Percentiles rank a stretch among this genome's conserved stretches.
Conservation (phyloP, 2,888 invertebrate species). For the Gibbula magus region DNA sequence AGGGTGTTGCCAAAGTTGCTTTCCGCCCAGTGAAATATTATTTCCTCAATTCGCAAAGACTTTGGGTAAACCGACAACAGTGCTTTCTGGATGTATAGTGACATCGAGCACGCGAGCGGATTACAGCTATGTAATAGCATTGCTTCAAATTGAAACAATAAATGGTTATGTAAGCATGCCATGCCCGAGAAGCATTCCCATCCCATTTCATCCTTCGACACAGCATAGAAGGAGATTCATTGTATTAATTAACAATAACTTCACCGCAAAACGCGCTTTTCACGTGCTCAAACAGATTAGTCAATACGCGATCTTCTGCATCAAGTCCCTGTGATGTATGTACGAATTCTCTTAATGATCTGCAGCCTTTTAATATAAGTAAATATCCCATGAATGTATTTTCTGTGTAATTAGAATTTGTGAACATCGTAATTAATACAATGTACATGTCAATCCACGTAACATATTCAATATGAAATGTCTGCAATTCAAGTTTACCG, state of each 20-base stretch:
- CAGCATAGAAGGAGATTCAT: slow-evolving; percentile 1
- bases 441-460: no score
- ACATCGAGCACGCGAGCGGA: not conserved
- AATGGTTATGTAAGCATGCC: slow-evolving; percentile 13
- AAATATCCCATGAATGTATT: no score
- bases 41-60: slow-evolving; percentile 20
- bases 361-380: no score
- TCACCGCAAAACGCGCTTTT: not conserved
- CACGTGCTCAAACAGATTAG: not conserved
- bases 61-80: not conserved
- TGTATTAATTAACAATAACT: slow-evolving; percentile 9
- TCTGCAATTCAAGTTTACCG: no score
- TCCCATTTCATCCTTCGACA: not conserved
- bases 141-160: slow-evolving; percentile 6
- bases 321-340: no score
- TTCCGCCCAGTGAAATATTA: slow-evolving; percentile 21
- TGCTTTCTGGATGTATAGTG: not conserved
- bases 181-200: not conserved
- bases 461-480: no score
- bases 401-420: no score
- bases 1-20: slow-evolving; percentile 17
- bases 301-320: not conserved
- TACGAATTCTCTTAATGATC: no score
- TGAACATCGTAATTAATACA: no score
- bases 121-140: not conserved